phyloP scores from a whole-genome alignment of 2,797 vertebrate species.

The Poecilia velifera region DNA sequence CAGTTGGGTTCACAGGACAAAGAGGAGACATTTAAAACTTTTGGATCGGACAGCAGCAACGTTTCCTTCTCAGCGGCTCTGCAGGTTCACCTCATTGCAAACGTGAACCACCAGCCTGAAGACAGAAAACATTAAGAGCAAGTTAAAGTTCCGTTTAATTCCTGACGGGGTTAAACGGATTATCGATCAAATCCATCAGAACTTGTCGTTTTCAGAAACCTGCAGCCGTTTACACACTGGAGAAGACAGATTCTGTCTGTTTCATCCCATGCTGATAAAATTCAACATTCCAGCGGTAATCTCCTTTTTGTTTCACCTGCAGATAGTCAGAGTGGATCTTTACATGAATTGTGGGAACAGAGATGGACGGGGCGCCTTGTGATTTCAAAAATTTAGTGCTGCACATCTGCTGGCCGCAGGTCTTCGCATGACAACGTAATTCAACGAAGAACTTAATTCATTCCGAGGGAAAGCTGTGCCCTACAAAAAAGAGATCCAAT shows the following conservation, averaged over 20 bases:
- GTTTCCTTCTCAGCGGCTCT: not conserved
- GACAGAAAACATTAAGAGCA: not conserved
- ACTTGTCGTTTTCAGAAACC: not conserved
- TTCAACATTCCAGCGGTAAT: not conserved
- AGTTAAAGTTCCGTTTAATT: not conserved
- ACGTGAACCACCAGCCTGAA: not conserved
- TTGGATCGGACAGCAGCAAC: not conserved
- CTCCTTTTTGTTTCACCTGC: not conserved
- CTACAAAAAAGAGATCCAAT: not conserved
- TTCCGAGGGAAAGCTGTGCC: not conserved
- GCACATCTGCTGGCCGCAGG: constrained; percentile 3
- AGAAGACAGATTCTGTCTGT: not conserved
- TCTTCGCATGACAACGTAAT: not conserved
- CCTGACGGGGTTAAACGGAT: not conserved
- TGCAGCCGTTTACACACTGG: too few species aligned
- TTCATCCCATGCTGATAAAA: constrained; percentile 18
- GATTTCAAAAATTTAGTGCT: not conserved
- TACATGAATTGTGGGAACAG: not conserved
- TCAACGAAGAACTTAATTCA: not conserved
- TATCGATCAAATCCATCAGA: not conserved
- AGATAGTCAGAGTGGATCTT: not conserved
- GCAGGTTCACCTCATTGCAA: not conserved
- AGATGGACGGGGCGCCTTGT: not conserved
- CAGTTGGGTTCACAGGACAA: not conserved
- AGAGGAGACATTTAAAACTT: not conserved